Evolutionary conservation across 2,113 vertebrate genomes (phyloP).

Genomic region (Protobothrops mucrosquamatus): DNA sequence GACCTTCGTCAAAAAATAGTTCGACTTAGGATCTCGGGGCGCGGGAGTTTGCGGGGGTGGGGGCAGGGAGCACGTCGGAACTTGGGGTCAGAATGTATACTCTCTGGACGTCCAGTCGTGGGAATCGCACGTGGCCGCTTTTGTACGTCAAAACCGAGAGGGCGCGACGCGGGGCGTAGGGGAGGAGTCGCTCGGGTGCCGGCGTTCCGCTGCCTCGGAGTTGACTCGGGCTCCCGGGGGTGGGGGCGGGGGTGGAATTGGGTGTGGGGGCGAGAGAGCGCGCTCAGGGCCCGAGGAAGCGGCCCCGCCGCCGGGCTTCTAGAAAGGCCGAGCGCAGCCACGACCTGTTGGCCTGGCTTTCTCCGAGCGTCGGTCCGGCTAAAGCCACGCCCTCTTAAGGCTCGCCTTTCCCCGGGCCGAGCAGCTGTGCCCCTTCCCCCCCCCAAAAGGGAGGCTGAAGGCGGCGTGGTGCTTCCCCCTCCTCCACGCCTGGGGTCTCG

Average conservation of each 20-base stretch:
- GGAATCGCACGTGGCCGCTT: not conserved
- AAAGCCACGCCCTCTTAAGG: not conserved
- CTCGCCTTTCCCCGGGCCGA: not conserved
- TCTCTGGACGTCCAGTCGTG: not conserved
- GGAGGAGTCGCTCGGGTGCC: not conserved
- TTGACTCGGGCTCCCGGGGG: not conserved
- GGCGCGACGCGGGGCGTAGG: not conserved
- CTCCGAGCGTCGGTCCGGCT: not conserved
- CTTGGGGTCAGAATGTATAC: not conserved
- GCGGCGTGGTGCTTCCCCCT: constrained; percentile 34
- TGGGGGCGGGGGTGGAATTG: not conserved
- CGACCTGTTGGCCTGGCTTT: not conserved
- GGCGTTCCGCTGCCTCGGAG: not conserved
- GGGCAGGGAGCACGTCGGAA: not conserved
- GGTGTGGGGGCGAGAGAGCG: not conserved
- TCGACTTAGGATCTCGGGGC: not conserved
- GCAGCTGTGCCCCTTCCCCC: not conserved
- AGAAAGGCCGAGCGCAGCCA: not conserved
- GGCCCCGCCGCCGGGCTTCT: not conserved
- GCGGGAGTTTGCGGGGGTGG: not conserved
- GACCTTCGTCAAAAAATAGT: not conserved
- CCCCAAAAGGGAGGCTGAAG: constrained; percentile 26
- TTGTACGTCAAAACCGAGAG: not conserved
- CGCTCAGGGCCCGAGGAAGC: not conserved
- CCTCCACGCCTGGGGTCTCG: constrained; percentile 37